Evolutionary conservation across 2,797 vertebrate species (phyloP).

Genomic region (Paguma larvata): DNA sequence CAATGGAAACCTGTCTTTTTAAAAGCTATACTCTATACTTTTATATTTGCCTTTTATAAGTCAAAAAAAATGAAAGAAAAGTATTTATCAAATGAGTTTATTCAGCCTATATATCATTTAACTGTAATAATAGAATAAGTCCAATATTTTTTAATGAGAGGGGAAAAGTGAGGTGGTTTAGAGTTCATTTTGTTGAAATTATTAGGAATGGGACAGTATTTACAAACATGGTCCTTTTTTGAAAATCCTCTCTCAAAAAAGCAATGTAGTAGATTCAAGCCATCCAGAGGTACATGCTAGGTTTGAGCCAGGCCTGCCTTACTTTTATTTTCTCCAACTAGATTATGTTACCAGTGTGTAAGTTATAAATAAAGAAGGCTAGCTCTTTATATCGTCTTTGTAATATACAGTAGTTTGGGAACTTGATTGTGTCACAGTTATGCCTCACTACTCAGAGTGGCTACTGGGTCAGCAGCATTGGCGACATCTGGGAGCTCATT

Average conservation of each 20-base stretch:
- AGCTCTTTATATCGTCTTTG: background rate
- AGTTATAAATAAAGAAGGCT: background rate
- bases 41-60: background rate
- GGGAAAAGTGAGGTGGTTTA: conserved; percentile 25
- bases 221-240: background rate
- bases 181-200: conserved; percentile 62
- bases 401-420: background rate
- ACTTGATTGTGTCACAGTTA: conserved; percentile 6
- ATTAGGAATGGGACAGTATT: background rate
- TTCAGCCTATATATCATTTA: conserved; percentile 10
- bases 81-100: conserved; percentile 20
- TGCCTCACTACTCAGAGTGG: background rate
- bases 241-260: conserved; percentile 43
- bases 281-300: background rate
- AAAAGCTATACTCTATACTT: background rate
- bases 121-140: background rate
- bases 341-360: background rate
- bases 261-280: background rate
- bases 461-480: background rate
- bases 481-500: background rate
- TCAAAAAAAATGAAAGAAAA: conserved; percentile 63
- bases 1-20: background rate
- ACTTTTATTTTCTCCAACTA: background rate
- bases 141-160: conserved; percentile 47
- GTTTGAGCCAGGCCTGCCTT: background rate